These are phyloP conservation scores for Chymomyza costata DNA, from an alignment of 1,140 invertebrate genomes.

Conservation along the genomic window DNA sequence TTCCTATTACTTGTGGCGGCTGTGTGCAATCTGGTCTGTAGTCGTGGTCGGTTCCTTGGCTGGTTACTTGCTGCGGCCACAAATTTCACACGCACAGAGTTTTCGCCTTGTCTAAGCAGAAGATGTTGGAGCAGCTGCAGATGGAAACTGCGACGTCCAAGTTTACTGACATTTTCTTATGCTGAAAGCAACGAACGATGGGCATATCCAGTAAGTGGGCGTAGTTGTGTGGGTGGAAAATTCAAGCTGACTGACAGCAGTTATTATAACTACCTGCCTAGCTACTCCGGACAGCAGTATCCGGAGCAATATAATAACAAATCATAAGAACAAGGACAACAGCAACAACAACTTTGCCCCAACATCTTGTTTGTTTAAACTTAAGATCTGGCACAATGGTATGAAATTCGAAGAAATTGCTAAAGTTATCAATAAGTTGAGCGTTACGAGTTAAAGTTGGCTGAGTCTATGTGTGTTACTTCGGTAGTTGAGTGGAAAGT, in stretches of 20 bases:
- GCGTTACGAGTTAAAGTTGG: too few relatives aligned
- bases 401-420: too few relatives aligned
- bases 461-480: too few relatives aligned
- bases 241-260: constrained; percentile 54
- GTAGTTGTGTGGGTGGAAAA: too few relatives aligned
- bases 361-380: too few relatives aligned
- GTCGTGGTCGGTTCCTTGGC: constrained; percentile 43
- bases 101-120: constrained; percentile 46
- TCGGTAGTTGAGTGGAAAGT: too few relatives aligned
- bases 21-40: constrained; percentile 25
- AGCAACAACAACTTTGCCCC: constrained; percentile 15
- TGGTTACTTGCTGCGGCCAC: constrained; percentile 40
- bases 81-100: constrained; percentile 70
- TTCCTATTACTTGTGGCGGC: too few relatives aligned
- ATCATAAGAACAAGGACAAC: constrained; percentile 14
- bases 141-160: constrained; percentile 38
- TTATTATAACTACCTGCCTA: constrained; percentile 41
- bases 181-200: constrained; percentile 64
- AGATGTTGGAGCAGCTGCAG: constrained; percentile 44
- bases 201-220: too few relatives aligned
- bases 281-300: constrained; percentile 23
- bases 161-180: constrained; percentile 68
- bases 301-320: constrained; percentile 33
- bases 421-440: too few relatives aligned
- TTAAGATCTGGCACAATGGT: too few relatives aligned